phyloP scores from a whole-genome alignment of 2,888 invertebrate species.

The Eupeodes luniger region DNA sequence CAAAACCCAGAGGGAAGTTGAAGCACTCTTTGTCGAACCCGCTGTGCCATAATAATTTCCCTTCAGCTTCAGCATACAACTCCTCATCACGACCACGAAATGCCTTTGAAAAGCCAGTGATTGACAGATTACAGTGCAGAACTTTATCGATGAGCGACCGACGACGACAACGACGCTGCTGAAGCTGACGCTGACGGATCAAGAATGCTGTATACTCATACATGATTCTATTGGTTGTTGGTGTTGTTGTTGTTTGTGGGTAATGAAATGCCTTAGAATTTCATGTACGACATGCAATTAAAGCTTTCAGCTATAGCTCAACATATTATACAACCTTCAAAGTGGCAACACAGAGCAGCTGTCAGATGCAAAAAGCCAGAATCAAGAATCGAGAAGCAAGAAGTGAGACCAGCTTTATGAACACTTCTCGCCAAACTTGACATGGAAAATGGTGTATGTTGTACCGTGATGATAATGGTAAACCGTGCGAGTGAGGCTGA shows the following conservation, averaged over 20 bases:
- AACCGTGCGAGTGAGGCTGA: constrained; percentile 11
- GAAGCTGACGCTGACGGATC: background rate
- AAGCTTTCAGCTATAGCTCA: constrained; percentile 66
- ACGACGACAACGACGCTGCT: background rate
- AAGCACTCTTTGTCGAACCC: constrained; percentile 41
- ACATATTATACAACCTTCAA: constrained; percentile 55
- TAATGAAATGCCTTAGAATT: constrained; percentile 70
- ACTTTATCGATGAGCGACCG: constrained; percentile 60
- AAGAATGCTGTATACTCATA: constrained; percentile 10
- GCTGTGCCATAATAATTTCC: constrained; percentile 61
- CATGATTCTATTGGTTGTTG: background rate
- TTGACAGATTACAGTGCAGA: constrained; percentile 74
- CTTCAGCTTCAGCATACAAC: constrained; percentile 48
- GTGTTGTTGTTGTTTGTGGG: constrained; percentile 25
- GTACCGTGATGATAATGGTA: background rate
- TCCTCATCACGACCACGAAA: constrained; percentile 43
- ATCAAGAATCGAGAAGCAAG: too few relatives aligned
- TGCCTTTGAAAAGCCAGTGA: constrained; percentile 50
- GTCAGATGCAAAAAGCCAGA: constrained; percentile 14
- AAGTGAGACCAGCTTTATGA: constrained; percentile 62
- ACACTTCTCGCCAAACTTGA: constrained; percentile 67
- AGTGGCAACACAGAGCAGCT: constrained; percentile 56
- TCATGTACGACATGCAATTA: constrained; percentile 71
- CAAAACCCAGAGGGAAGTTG: constrained; percentile 4
- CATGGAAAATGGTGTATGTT: constrained; percentile 51